These are phyloP conservation scores for Decapterus maruadsi DNA, from an alignment of 2,797 vertebrate genomes.

Conservation along the genomic window DNA sequence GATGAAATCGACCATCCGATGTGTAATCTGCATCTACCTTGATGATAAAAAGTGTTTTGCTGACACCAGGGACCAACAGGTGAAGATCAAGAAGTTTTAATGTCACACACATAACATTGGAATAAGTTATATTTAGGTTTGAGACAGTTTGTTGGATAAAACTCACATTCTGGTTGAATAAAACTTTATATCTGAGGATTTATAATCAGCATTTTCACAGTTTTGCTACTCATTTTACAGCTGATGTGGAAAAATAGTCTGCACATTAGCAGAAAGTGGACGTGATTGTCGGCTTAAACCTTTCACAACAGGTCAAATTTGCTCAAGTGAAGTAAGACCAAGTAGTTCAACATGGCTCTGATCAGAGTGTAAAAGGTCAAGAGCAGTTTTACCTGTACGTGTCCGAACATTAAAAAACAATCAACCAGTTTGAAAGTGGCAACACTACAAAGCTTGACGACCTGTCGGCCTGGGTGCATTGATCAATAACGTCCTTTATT, in stretches of 20 bases:
- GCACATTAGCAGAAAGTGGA: neutral
- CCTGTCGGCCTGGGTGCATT: neutral
- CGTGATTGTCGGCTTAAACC: neutral
- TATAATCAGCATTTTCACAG: neutral
- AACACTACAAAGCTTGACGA: neutral
- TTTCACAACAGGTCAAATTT: neutral
- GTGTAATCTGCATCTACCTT: neutral
- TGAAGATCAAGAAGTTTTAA: too few species aligned
- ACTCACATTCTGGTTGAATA: neutral
- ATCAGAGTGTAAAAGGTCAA: neutral
- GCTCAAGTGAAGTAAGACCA: neutral
- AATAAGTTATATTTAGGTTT: neutral
- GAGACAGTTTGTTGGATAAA: neutral
- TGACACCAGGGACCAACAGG: neutral
- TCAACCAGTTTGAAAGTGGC: neutral
- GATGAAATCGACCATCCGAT: neutral
- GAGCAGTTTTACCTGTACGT: neutral
- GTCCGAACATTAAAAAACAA: neutral
- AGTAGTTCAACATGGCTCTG: neutral
- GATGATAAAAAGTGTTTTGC: neutral
- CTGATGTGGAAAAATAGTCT: neutral
- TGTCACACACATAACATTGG: too few species aligned
- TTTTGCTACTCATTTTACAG: neutral
- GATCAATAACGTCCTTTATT: neutral
- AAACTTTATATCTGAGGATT: neutral